A percentile compares a stretch with the other conserved stretches of the same genome.
These are phyloP conservation scores for Pemphredon lugubris DNA, from an alignment of 2,888 invertebrate species.

Conservation along the genomic window DNA sequence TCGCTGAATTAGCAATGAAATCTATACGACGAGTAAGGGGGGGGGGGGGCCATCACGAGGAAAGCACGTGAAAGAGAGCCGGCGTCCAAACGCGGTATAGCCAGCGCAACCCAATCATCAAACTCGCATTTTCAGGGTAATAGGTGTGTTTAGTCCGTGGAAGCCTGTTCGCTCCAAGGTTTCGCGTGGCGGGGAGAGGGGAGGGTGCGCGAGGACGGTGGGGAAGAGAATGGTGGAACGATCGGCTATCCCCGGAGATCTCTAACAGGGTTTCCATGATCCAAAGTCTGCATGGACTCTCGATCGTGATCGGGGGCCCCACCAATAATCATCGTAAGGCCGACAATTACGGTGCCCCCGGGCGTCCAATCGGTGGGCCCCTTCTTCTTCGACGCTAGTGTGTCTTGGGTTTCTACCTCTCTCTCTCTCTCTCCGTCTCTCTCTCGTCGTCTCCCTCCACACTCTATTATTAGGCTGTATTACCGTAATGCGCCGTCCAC, in stretches of 20 bases:
- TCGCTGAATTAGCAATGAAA: slow-evolving; percentile 37
- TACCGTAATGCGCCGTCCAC: slow-evolving; percentile 76
- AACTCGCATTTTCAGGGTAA: slow-evolving; percentile 80
- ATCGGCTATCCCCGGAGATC: slow-evolving; percentile 49
- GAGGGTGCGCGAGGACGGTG: too few species aligned
- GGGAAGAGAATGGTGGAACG: slow-evolving; percentile 14
- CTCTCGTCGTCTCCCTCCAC: slow-evolving; percentile 41
- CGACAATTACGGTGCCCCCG: slow-evolving; percentile 77
- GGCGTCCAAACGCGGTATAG: slow-evolving; percentile 25
- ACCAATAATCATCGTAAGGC: slow-evolving; percentile 78
- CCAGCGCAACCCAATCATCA: slow-evolving; percentile 77
- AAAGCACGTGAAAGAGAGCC: slow-evolving; percentile 32
- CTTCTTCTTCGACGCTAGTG: slow-evolving; percentile 27
- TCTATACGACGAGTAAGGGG: slow-evolving; percentile 10
- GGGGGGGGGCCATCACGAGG: slow-evolving; percentile 20
- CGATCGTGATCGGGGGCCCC: slow-evolving; percentile 74
- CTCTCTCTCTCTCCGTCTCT: slow-evolving; percentile 34
- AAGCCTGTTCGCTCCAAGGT: slow-evolving; percentile 40
- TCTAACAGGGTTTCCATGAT: slow-evolving; percentile 16
- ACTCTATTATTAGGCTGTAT: slow-evolving; percentile 80
- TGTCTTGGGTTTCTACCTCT: slow-evolving; percentile 13
- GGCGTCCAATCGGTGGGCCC: slow-evolving; percentile 74
- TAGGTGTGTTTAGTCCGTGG: slow-evolving; percentile 75
- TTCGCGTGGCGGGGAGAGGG: too few species aligned
- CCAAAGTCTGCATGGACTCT: slow-evolving; percentile 54